These are phyloP conservation scores for Mugil cephalus DNA, from an alignment of 2,113 vertebrate genomes.

Conservation along the genomic window DNA sequence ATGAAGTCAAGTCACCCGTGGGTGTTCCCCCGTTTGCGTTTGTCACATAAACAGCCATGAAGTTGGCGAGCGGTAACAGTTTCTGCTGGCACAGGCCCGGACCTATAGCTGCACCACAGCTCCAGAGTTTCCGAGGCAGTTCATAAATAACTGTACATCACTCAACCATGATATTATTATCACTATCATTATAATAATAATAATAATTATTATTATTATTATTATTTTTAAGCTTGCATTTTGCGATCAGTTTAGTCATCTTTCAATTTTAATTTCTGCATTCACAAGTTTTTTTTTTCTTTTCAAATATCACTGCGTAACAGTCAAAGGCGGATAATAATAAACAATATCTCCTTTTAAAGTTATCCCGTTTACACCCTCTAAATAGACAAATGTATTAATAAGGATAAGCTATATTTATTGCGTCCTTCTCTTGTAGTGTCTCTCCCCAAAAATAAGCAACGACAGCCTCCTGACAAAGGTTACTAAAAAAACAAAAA, in stretches of 20 bases:
- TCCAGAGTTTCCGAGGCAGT: too few relatives aligned
- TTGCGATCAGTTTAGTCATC: not conserved
- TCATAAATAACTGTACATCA: too few relatives aligned
- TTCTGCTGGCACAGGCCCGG: constrained; percentile 52
- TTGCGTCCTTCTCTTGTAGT: too few relatives aligned
- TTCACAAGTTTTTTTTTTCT: not conserved
- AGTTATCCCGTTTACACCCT: not conserved
- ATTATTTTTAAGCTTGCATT: not conserved
- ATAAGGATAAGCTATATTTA: not conserved
- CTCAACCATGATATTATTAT: not conserved
- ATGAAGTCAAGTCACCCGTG: constrained; percentile 70
- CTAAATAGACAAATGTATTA: not conserved
- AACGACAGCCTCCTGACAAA: not conserved
- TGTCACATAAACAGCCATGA: constrained; percentile 75
- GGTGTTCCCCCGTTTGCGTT: constrained; percentile 58
- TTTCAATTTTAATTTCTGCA: too few relatives aligned
- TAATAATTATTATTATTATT: not conserved
- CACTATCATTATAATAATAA: not conserved
- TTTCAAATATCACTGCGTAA: not conserved
- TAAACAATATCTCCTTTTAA: not conserved
- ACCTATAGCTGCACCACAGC: not conserved
- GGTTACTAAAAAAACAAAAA: not conserved
- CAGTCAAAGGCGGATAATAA: too few relatives aligned
- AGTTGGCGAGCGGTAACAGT: constrained; percentile 41
- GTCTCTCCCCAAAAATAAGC: not conserved